Conservation (phyloP, 2,888 invertebrate species). For the Cenopis cana region DNA sequence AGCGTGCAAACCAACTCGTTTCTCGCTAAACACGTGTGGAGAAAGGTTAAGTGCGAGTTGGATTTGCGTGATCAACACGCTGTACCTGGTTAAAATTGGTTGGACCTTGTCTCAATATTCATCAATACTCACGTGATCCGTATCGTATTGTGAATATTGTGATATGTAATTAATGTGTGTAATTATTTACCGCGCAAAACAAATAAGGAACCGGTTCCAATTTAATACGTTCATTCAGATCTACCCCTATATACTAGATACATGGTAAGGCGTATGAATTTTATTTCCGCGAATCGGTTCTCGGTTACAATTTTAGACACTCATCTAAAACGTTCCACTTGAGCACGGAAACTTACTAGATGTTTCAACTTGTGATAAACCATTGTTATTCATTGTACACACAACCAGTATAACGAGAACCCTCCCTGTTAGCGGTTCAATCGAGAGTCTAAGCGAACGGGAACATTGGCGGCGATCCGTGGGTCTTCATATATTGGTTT, state of each 20-base stretch:
- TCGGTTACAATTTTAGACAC: slow-evolving; percentile 2
- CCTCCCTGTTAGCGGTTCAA: slow-evolving; percentile 43
- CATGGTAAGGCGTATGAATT: too few species aligned
- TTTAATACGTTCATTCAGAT: too few species aligned
- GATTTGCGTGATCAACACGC: background rate
- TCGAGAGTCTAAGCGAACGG: slow-evolving; percentile 8
- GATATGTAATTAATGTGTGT: too few species aligned
- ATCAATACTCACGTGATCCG: too few species aligned
- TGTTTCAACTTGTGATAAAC: slow-evolving; percentile 52
- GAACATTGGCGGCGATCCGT: background rate
- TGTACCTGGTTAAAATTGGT: too few species aligned
- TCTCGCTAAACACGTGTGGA: slow-evolving; percentile 12
- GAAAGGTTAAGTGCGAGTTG: background rate
- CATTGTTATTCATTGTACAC: slow-evolving; percentile 50
- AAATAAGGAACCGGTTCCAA: too few species aligned
- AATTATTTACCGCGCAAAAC: too few species aligned
- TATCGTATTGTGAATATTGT: too few species aligned
- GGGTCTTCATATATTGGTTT: slow-evolving; percentile 20
- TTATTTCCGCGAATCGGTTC: background rate
- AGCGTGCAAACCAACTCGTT: slow-evolving; percentile 10
- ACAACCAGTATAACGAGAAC: slow-evolving; percentile 50
- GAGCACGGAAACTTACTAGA: slow-evolving; percentile 46
- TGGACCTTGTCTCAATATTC: too few species aligned
- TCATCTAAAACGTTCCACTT: slow-evolving; percentile 12
- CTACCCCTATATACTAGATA: too few species aligned